Evolutionary conservation across 2,113 vertebrate genomes (phyloP).

Genomic region (Tinamus guttatus): DNA sequence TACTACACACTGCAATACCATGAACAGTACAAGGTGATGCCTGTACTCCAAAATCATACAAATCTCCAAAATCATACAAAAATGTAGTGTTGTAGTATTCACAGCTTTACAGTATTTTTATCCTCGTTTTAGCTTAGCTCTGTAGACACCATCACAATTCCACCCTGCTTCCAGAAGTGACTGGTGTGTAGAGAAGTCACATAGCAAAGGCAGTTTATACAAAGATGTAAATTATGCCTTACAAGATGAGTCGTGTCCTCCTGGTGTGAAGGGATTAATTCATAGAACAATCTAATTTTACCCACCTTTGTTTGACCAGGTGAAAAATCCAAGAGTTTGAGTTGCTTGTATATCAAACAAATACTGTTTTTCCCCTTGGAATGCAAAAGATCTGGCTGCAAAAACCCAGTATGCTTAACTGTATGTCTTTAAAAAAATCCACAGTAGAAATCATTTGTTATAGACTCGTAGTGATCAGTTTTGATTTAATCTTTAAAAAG

Average conservation of each 20-base stretch:
- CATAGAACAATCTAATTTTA: background rate
- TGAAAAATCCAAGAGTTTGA: slow-evolving; percentile 1
- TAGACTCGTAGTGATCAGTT: slow-evolving; percentile 11
- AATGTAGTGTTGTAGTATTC: background rate
- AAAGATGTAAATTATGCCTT: background rate
- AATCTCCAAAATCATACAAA: background rate
- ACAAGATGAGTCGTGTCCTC: background rate
- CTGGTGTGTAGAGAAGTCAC: background rate
- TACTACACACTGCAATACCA: background rate
- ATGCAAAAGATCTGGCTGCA: slow-evolving; percentile 11
- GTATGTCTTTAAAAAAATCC: background rate
- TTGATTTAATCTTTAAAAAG: background rate
- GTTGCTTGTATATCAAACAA: background rate
- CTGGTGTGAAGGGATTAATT: background rate
- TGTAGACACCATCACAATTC: background rate
- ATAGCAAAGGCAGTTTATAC: background rate
- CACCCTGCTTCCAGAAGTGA: background rate
- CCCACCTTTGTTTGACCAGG: background rate
- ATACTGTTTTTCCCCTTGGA: background rate
- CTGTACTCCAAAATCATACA: background rate
- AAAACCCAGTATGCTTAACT: background rate
- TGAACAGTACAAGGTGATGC: background rate
- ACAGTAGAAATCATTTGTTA: background rate
- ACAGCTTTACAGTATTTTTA: background rate
- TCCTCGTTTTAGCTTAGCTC: background rate